phyloP scores from a whole-genome alignment of 35 echinoderm and acorn worm genomes.

The Stichopus chloronotus region DNA sequence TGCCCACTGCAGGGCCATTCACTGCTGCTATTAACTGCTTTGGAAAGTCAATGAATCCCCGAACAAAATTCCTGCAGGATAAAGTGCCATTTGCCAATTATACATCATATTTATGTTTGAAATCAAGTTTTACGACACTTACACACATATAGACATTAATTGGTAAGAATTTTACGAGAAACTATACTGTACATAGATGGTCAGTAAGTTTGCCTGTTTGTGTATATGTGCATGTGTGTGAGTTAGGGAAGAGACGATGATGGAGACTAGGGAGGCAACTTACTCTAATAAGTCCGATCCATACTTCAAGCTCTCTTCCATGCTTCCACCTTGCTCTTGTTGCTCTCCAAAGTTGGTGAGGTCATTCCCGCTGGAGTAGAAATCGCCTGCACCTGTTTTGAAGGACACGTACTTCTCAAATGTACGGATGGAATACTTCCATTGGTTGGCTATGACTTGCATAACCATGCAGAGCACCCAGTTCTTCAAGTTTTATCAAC shows the following conservation, averaged over 20 bases:
- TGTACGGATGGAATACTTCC: not conserved
- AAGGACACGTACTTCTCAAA: not conserved
- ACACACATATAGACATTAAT: not conserved
- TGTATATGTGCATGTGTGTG: too few species aligned
- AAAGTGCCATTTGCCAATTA: conserved; percentile 2
- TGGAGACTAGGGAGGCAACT: not conserved
- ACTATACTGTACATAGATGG: too few species aligned
- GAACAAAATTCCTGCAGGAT: conserved; percentile 75
- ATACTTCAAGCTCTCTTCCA: conserved; percentile 63
- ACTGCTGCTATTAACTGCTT: conserved; percentile 89
- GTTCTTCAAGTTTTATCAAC: not conserved
- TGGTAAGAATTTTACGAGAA: too few species aligned
- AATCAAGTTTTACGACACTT: not conserved
- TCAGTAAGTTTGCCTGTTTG: too few species aligned
- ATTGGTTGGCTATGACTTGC: not conserved
- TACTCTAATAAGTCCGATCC: conserved; percentile 75
- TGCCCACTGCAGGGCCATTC: conserved; percentile 93
- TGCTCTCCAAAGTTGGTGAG: conserved; percentile 76
- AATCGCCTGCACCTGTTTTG: conserved; percentile 87
- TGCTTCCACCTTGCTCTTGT: conserved; percentile 15
- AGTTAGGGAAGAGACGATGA: too few species aligned
- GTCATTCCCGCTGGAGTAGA: conserved; percentile 91
- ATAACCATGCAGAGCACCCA: not conserved
- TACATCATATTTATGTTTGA: not conserved
- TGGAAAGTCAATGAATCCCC: conserved; percentile 92